These are phyloP conservation scores for Rhabditophanes sp. DNA, from an alignment of 2,888 invertebrate species.

Conservation along the genomic window DNA sequence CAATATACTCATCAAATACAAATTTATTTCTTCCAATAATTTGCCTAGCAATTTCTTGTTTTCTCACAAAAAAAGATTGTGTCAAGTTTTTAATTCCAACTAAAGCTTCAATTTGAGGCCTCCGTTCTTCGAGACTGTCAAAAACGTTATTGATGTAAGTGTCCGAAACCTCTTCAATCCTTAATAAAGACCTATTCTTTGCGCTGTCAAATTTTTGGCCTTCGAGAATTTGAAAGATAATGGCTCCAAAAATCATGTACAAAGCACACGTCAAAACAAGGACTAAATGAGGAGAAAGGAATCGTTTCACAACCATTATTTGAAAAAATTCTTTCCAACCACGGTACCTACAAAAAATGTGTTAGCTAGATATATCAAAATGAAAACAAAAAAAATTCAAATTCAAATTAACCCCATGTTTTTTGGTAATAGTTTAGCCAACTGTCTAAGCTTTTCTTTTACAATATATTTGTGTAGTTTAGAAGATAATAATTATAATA, in stretches of 20 bases:
- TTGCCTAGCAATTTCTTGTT: conserved; percentile 3
- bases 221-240: conserved; percentile 20
- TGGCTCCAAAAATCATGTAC: conserved; percentile 31
- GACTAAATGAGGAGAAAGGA: conserved; percentile 31
- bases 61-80: conserved; percentile 14
- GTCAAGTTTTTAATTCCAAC: too few species aligned
- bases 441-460: too few species aligned
- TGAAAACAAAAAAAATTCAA: too few species aligned
- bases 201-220: conserved; percentile 11
- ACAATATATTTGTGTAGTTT: too few species aligned
- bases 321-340: too few species aligned
- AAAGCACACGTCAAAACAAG: conserved; percentile 24
- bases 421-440: too few species aligned
- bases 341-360: too few species aligned
- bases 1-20: conserved; percentile 5
- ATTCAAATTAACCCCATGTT: too few species aligned
- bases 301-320: too few species aligned
- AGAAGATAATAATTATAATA: too few species aligned
- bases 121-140: conserved; percentile 11
- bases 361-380: too few species aligned
- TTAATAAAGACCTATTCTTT: conserved; percentile 15
- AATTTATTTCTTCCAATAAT: conserved; percentile 1
- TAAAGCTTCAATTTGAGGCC: too few species aligned
- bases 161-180: conserved; percentile 21
- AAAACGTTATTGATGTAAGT: conserved; percentile 20